A percentile compares a stretch with the other conserved stretches of the same genome.
phyloP scores from a whole-genome alignment of 1,140 invertebrate species.

The Bombus waltoni region DNA sequence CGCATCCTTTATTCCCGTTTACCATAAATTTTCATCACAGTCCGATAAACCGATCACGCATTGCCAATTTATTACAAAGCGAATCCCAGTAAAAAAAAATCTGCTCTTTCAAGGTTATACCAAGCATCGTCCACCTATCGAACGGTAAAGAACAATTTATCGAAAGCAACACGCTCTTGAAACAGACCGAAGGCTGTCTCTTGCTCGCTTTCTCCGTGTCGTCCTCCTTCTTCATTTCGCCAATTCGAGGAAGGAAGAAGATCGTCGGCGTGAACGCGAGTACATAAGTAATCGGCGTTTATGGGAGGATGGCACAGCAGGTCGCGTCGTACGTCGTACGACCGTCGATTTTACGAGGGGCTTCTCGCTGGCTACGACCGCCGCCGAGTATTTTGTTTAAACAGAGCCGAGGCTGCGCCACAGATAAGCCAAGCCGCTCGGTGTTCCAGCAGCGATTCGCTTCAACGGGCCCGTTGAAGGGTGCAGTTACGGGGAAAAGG shows the following conservation, averaged over 20 bases:
- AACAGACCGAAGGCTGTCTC: background rate
- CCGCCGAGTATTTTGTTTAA: constrained; percentile 64
- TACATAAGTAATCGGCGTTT: constrained; percentile 67
- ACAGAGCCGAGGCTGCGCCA: constrained; percentile 46
- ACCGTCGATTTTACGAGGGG: constrained; percentile 57
- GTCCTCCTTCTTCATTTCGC: constrained; percentile 14
- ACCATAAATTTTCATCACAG: background rate
- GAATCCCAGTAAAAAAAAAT: background rate
- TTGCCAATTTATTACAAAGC: background rate
- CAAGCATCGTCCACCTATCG: background rate
- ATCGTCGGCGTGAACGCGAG: constrained; percentile 2
- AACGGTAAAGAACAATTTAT: background rate
- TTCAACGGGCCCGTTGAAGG: constrained; percentile 25
- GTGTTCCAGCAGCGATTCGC: constrained; percentile 43
- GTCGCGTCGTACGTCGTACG: constrained; percentile 50
- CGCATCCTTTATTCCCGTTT: too few relatives aligned
- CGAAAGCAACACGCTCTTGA: background rate
- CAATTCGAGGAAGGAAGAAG: constrained; percentile 16
- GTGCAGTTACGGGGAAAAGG: constrained; percentile 14
- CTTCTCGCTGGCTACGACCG: constrained; percentile 36
- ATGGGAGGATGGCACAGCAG: constrained; percentile 40
- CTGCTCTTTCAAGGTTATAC: background rate
- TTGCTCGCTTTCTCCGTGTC: background rate
- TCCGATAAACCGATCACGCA: background rate
- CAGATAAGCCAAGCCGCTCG: constrained; percentile 53